These are phyloP conservation scores for Drosophila kanapiae DNA, from an alignment of 1,140 invertebrate genomes.

Conservation along the genomic window DNA sequence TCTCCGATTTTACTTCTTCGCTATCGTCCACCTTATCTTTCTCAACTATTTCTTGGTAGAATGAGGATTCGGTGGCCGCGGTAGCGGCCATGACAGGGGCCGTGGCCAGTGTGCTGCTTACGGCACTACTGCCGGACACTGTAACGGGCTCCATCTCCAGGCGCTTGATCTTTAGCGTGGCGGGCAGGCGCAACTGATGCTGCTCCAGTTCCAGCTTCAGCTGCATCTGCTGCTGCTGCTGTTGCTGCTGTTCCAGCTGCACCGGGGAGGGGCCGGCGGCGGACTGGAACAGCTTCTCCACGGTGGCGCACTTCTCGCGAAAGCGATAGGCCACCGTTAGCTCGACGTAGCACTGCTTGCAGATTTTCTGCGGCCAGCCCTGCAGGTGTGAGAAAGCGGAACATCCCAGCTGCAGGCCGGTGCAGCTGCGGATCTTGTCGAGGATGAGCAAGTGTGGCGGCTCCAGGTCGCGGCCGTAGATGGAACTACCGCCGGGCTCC, in stretches of 20 bases:
- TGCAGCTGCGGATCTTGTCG: conserved; percentile 87
- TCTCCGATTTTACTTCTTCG: not conserved
- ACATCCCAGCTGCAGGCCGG: conserved; percentile 83
- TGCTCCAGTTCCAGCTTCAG: conserved; percentile 53
- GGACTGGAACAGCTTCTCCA: conserved; percentile 62
- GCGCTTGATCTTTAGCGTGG: conserved; percentile 60
- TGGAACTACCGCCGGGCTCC: conserved; percentile 85
- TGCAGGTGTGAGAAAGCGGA: not conserved
- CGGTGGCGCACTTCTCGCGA: conserved; percentile 72
- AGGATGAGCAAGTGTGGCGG: conserved; percentile 85
- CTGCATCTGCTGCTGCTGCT: conserved; percentile 45
- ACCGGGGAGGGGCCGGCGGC: not conserved
- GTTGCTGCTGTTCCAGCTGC: conserved; percentile 40
- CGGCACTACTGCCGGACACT: not conserved
- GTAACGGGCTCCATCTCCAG: conserved; percentile 28
- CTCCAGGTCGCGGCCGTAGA: conserved; percentile 86
- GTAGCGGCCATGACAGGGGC: too few species aligned
- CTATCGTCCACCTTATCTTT: not conserved
- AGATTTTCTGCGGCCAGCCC: conserved; percentile 75
- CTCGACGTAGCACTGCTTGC: conserved; percentile 68
- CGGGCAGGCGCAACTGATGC: conserved; percentile 60
- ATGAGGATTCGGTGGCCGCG: not conserved
- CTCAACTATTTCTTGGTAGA: not conserved
- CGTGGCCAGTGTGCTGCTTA: not conserved
- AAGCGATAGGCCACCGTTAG: conserved; percentile 74